Evolutionary conservation across 1,140 invertebrate genomes (phyloP).

Genomic region (Dendrolimus kikuchii): DNA sequence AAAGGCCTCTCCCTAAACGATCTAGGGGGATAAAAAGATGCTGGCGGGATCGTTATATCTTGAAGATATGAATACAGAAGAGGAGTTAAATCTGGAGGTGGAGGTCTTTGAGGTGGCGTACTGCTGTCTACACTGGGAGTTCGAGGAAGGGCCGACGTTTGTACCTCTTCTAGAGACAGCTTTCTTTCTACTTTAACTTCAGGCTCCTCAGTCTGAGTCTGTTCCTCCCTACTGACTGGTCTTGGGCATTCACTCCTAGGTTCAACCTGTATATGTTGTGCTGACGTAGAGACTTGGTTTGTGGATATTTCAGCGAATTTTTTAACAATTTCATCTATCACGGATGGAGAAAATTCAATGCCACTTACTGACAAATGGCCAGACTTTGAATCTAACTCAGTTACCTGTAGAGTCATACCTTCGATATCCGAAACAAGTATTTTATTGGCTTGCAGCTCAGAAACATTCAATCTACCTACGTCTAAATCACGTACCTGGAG

Average conservation of each 20-base stretch:
- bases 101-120: constrained; percentile 70
- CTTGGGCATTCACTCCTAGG: no score
- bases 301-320: constrained; percentile 67
- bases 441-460: constrained; percentile 82
- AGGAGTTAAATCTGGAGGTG: constrained; percentile 69
- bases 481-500: constrained; percentile 83
- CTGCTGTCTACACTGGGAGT: constrained; percentile 30
- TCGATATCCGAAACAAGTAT: constrained; percentile 86
- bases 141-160: constrained; percentile 31
- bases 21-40: constrained; percentile 61
- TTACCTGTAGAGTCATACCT: constrained; percentile 77
- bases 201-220: constrained; percentile 59
- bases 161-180: constrained; percentile 17
- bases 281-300: constrained; percentile 14
- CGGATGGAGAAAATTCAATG: constrained; percentile 76
- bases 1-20: constrained; percentile 48
- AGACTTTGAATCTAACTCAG: constrained; percentile 77
- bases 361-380: constrained; percentile 77
- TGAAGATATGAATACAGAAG: constrained; percentile 73
- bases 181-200: constrained; percentile 13
- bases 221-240: constrained; percentile 52
- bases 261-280: constrained; percentile 13
- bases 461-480: constrained; percentile 83
- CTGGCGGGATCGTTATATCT: constrained; percentile 51
- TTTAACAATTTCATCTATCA: constrained; percentile 76